Conservation (phyloP, 2,797 vertebrate genomes). For the Agapornis canus region DNA sequence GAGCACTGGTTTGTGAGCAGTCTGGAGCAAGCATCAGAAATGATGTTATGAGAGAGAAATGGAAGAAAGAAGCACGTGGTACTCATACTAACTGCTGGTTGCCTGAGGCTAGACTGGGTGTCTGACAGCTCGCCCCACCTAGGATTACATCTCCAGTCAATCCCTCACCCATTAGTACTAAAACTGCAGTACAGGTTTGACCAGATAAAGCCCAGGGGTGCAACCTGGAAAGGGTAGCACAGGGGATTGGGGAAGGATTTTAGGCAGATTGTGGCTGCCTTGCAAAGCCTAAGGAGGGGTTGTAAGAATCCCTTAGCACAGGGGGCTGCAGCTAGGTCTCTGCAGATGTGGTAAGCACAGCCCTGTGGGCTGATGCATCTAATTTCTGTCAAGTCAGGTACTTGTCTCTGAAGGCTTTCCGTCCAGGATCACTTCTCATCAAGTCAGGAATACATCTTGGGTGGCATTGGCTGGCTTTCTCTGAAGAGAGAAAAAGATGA, state of each 20-base stretch:
- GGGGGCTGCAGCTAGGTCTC: background rate
- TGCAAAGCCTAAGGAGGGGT: background rate
- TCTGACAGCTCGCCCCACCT: fast-evolving
- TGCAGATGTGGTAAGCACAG: background rate
- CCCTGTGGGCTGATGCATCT: background rate
- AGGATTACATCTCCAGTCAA: background rate
- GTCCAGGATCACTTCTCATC: background rate
- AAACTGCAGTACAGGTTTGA: background rate
- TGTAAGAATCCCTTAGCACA: fast-evolving
- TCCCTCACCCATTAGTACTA: background rate
- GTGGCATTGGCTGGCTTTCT: background rate
- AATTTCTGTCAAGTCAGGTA: background rate
- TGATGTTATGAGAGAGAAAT: background rate
- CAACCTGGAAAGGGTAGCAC: background rate
- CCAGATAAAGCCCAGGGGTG: background rate
- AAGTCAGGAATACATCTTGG: background rate
- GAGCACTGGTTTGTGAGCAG: background rate
- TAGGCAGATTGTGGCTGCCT: background rate
- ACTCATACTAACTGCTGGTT: fast-evolving
- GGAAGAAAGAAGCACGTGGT: background rate
- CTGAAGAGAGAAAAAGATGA: background rate
- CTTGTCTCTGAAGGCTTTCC: background rate
- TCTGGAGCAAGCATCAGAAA: background rate
- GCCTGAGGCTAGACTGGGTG: background rate
- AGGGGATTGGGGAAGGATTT: background rate